phyloP scores from a whole-genome alignment of 2,888 invertebrate genomes.

The Meteorus colon region DNA sequence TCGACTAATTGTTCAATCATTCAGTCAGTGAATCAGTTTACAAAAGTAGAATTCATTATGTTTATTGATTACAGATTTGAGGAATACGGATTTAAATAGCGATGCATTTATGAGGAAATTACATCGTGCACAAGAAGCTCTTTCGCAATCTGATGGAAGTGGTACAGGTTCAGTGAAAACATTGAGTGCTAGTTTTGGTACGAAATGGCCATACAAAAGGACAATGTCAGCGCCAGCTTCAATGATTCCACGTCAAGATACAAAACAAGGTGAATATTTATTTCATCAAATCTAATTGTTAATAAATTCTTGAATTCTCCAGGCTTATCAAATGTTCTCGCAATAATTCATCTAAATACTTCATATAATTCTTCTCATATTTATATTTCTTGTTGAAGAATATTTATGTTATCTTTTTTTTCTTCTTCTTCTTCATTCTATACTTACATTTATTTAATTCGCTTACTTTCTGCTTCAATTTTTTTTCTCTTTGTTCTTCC shows the following conservation, averaged over 20 bases:
- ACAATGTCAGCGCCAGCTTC: conserved; percentile 95
- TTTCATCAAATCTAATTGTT: background rate
- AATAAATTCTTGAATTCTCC: no score
- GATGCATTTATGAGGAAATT: conserved; percentile 91
- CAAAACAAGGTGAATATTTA: conserved; percentile 77
- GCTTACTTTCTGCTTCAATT: conserved; percentile 23
- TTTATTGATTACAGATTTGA: conserved; percentile 80
- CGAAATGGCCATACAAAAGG: conserved; percentile 96
- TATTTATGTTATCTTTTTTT: background rate
- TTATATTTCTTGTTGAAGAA: background rate
- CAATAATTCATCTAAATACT: background rate
- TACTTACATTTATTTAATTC: background rate
- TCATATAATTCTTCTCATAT: background rate
- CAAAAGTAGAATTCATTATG: background rate
- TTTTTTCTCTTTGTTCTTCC: conserved; percentile 24
- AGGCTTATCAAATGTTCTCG: background rate
- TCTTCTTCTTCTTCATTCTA: background rate
- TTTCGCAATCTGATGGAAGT: conserved; percentile 83
- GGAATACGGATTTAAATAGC: conserved; percentile 90
- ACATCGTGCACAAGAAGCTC: conserved; percentile 90
- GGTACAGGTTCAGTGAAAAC: conserved; percentile 81
- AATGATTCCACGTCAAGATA: conserved; percentile 84
- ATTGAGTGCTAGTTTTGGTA: conserved; percentile 89
- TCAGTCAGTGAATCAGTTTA: no score
- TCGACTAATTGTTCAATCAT: no score